Percentiles rank a stretch among this genome's conserved stretches.
Conservation (phyloP, 2,797 vertebrate species). For the Acanthornis magna region DNA sequence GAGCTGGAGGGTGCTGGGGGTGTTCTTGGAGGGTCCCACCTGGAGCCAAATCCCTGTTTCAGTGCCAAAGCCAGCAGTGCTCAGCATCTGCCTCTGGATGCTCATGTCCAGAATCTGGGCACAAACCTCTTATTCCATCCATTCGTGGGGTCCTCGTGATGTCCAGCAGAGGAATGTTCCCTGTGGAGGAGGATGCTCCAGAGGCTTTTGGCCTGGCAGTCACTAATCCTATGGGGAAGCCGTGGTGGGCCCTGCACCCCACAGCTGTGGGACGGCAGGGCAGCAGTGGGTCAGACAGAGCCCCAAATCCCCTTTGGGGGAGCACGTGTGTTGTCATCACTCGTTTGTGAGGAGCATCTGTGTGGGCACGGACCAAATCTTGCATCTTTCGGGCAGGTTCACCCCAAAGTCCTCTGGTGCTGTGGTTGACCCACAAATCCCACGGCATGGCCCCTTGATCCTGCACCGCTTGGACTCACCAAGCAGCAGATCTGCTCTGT, state of each 20-base stretch:
- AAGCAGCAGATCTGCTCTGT: not conserved
- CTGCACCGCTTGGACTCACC: rapidly evolving
- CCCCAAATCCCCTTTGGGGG: not conserved
- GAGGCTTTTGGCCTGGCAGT: not conserved
- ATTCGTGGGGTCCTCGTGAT: rapidly evolving
- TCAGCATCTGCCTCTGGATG: not conserved
- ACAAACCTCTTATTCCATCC: not conserved
- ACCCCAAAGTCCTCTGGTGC: rapidly evolving
- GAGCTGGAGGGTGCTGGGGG: not conserved
- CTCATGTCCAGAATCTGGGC: rapidly evolving
- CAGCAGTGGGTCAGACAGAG: not conserved
- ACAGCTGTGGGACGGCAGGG: not conserved
- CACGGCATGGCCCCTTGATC: rapidly evolving
- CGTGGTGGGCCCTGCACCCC: not conserved
- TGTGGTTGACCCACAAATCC: not conserved
- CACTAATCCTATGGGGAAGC: rapidly evolving
- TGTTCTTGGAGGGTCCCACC: not conserved
- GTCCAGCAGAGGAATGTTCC: not conserved
- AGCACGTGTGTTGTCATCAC: rapidly evolving
- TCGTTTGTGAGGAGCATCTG: not conserved
- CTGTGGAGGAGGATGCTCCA: rapidly evolving
- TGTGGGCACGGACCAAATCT: not conserved
- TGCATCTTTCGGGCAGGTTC: rapidly evolving
- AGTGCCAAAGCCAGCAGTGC: not conserved
- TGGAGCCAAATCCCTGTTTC: rapidly evolving